Conservation (phyloP, 2,888 invertebrate species). For the Zele albiditarsus region DNA sequence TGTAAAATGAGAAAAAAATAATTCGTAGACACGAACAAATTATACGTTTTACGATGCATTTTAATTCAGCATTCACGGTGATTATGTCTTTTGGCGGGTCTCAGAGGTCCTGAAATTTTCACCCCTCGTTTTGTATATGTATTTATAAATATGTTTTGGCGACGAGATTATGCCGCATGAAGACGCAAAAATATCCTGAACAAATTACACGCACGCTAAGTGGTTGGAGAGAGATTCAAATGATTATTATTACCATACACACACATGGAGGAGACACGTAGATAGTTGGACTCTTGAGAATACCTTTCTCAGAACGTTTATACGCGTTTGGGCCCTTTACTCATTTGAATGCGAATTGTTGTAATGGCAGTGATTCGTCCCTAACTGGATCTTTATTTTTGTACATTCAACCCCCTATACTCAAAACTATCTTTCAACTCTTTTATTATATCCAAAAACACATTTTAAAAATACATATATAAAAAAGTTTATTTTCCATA, state of each 20-base stretch:
- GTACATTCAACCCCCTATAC: background rate
- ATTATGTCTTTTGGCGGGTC: conserved; percentile 57
- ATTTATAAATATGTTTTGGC: conserved; percentile 21
- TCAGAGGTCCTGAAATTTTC: conserved; percentile 45
- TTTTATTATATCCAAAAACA: background rate
- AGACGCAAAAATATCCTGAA: conserved; percentile 57
- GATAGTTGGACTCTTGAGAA: conserved; percentile 48
- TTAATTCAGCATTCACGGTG: conserved; percentile 53
- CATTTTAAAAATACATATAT: background rate
- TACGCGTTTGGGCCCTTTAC: conserved; percentile 56
- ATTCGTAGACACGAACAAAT: conserved; percentile 47
- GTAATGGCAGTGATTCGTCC: conserved; percentile 43
- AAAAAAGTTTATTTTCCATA: background rate
- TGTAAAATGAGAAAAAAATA: conserved; percentile 16
- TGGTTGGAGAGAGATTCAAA: conserved; percentile 61
- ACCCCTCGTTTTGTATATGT: conserved; percentile 21
- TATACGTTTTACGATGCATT: conserved; percentile 56
- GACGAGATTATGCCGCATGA: conserved; percentile 26
- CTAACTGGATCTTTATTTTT: conserved; percentile 23
- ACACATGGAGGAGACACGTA: conserved; percentile 26
- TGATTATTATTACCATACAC: conserved; percentile 67
- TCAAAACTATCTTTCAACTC: background rate
- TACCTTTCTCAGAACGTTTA: conserved; percentile 66
- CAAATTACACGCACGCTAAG: conserved; percentile 69
- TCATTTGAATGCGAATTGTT: conserved; percentile 67